A percentile compares a stretch with the other conserved stretches of the same genome.
Conservation (phyloP, 2,113 vertebrate species). For the Gobiocypris rarus region DNA sequence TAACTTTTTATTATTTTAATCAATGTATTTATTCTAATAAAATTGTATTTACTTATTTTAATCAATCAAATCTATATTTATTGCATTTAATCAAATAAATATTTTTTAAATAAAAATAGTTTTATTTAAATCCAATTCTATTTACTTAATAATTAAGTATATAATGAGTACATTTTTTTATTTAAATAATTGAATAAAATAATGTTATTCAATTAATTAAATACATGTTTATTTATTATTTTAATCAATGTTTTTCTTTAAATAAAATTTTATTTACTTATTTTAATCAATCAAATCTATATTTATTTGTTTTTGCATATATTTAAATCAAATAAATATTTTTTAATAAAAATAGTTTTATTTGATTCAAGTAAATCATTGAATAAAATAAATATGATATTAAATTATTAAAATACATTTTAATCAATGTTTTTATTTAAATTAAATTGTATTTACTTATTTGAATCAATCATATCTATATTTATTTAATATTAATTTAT, state of each 20-base stretch:
- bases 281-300: background rate
- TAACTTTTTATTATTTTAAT: too few relatives aligned
- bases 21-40: too few relatives aligned
- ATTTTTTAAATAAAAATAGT: background rate
- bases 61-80: too few relatives aligned
- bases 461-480: background rate
- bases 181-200: too few relatives aligned
- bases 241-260: background rate
- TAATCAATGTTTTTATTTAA: background rate
- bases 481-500: background rate
- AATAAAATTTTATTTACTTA: background rate
- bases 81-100: background rate
- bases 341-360: too few relatives aligned
- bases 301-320: background rate
- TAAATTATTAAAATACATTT: background rate
- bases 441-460: background rate
- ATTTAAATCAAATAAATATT: too few relatives aligned
- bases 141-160: background rate
- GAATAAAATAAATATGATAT: too few relatives aligned
- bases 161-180: too few relatives aligned
- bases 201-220: background rate
- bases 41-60: too few relatives aligned
- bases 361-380: too few relatives aligned
- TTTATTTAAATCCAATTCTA: background rate
- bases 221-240: background rate